Evolutionary conservation across 2,113 vertebrate genomes (phyloP), one percentile per base, ranked within the genome.

Genomic region (Hymenochirus boettgeri): DNA sequence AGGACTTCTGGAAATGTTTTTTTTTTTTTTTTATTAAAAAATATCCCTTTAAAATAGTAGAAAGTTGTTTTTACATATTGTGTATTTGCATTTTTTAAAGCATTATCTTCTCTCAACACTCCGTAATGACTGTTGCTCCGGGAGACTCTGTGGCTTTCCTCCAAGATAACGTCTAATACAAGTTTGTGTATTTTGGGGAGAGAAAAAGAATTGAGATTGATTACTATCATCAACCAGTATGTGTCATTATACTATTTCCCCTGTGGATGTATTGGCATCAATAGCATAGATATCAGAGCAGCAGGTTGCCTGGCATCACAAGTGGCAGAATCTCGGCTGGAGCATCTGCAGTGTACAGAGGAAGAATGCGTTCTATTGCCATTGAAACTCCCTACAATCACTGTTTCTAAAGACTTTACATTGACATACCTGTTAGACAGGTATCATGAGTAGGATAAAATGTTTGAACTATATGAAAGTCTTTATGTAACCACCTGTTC

Each of bases 141-240:
- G 65, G 65, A 69, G 65, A 60, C 39, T 52, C 42, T 39, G 55
- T 69, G 65, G 65, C 65, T 50, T 15, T 42, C 57, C 26, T 69
- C 65, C 65, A 69, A 69, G 24, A 60, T 51, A 56, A 60, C 24
- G 57, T 69, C 65, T 35, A 57, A 60, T 69, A 33, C 65, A 69
- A 60, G 65, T 60, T 69, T 69, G 65, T 69, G 65, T 69, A 25
- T 69, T 69, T 69, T 69, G 65, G 65, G 57, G 33, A 69, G 56
- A 53, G 48, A 69, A 69, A 60, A 57, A 53, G 65, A 69, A 69
- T 69, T 69, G 65, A 69, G 65, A 59, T 69, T 59, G 65, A 69
- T 69, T 69, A 57, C 65, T 57, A 46, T 69, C 65, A 69, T 69
- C 65, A 69, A 69, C 65, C 57, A 60, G 65, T 60, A 35, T 69